phyloP scores from a whole-genome alignment of 1,140 invertebrate species.

The Nylanderia fulva region DNA sequence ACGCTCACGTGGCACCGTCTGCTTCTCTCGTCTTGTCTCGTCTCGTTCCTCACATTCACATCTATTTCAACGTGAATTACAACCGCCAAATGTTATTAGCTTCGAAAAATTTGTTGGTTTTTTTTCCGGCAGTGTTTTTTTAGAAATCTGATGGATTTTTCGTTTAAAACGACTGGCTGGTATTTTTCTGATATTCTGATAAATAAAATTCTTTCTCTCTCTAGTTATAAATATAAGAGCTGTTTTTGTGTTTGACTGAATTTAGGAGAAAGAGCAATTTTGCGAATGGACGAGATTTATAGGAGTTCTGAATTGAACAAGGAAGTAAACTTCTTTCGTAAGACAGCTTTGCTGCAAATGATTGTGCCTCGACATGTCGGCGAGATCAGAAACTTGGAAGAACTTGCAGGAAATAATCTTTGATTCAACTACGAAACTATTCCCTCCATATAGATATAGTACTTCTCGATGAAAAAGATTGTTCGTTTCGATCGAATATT shows the following conservation, averaged over 20 bases:
- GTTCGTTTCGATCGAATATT: slow-evolving; percentile 31
- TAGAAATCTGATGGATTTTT: not conserved
- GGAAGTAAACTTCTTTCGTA: not conserved
- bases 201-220: too few species aligned
- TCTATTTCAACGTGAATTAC: not conserved
- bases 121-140: too few species aligned
- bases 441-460: not conserved
- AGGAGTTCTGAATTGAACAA: not conserved
- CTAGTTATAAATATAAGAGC: not conserved
- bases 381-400: slow-evolving; percentile 22
- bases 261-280: not conserved
- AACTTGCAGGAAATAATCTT: slow-evolving; percentile 36
- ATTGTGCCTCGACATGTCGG: not conserved
- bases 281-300: not conserved
- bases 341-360: slow-evolving; percentile 5
- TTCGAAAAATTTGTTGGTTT: not conserved
- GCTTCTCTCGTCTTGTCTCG: slow-evolving; percentile 28
- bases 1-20: slow-evolving; percentile 37
- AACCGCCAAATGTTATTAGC: not conserved
- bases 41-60: slow-evolving; percentile 6
- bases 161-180: not conserved
- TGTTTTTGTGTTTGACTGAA: not conserved
- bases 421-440: slow-evolving; percentile 10
- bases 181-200: not conserved
- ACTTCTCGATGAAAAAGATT: not conserved